phyloP scores from a whole-genome alignment of 1,140 invertebrate species.

The Ceratina calcarata region DNA sequence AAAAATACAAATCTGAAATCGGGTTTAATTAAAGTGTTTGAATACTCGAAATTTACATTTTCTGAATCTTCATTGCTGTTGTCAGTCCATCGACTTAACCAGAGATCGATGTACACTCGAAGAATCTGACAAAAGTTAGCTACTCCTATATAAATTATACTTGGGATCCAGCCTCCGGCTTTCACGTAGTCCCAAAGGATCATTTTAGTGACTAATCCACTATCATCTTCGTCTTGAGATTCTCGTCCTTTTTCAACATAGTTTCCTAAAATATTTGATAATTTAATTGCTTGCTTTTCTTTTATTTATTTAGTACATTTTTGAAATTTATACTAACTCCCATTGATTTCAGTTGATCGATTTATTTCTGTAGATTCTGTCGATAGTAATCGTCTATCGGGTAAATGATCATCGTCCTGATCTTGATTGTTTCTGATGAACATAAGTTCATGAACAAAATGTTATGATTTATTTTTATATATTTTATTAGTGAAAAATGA shows the following conservation, averaged over 20 bases:
- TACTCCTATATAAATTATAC: constrained; percentile 81
- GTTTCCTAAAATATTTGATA: neutral
- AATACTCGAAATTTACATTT: constrained; percentile 16
- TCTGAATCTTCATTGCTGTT: neutral
- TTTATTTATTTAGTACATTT: neutral
- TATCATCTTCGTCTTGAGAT: constrained; percentile 35
- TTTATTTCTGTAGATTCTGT: constrained; percentile 76
- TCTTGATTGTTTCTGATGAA: constrained; percentile 27
- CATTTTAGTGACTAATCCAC: constrained; percentile 73
- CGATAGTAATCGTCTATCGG: constrained; percentile 72
- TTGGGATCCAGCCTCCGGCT: constrained; percentile 83
- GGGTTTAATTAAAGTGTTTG: neutral
- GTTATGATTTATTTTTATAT: neutral
- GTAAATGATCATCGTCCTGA: constrained; percentile 56
- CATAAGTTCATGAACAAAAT: neutral
- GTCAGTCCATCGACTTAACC: constrained; percentile 84
- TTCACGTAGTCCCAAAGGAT: constrained; percentile 85
- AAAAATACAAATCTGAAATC: neutral
- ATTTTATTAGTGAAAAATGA: neutral
- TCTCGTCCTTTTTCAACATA: constrained; percentile 7
- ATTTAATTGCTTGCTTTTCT: too few species aligned
- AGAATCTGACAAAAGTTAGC: constrained; percentile 82
- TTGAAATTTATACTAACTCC: constrained; percentile 58
- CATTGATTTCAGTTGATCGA: constrained; percentile 78
- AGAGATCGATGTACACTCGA: constrained; percentile 83